Conservation (phyloP, 2,797 vertebrate genomes). For the Lithobates sylvaticus region DNA sequence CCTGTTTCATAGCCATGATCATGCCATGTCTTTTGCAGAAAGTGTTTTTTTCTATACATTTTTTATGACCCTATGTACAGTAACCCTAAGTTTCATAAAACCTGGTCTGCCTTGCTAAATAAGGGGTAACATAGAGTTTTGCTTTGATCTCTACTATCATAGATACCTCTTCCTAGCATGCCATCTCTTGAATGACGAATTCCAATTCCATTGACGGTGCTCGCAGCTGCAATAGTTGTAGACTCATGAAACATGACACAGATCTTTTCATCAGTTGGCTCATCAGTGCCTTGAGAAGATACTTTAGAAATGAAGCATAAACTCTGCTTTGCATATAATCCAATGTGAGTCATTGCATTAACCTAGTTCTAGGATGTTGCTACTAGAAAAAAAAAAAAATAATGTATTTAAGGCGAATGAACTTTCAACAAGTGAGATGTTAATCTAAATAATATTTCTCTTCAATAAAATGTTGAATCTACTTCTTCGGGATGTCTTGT, state of each 20-base stretch:
- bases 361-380: neutral
- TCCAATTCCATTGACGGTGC: neutral
- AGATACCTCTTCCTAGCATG: constrained; percentile 22
- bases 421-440: neutral
- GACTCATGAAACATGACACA: constrained; percentile 35
- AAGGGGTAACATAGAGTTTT: neutral
- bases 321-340: neutral
- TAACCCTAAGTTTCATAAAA: constrained; percentile 29
- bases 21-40: constrained; percentile 11
- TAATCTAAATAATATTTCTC: too few relatives aligned
- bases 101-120: neutral
- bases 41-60: neutral
- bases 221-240: neutral
- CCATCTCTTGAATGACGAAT: constrained; percentile 3
- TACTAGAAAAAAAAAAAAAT: neutral
- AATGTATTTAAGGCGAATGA: neutral
- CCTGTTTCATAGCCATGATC: neutral
- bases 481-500: too few relatives aligned
- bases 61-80: constrained; percentile 21
- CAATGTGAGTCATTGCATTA: neutral
- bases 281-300: neutral
- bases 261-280: constrained; percentile 15
- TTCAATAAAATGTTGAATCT: too few relatives aligned
- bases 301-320: constrained; percentile 1
- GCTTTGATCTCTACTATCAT: constrained; percentile 6